These are phyloP conservation scores for Cnemophilus loriae DNA, from an alignment of 2,113 vertebrate species.

Conservation along the genomic window DNA sequence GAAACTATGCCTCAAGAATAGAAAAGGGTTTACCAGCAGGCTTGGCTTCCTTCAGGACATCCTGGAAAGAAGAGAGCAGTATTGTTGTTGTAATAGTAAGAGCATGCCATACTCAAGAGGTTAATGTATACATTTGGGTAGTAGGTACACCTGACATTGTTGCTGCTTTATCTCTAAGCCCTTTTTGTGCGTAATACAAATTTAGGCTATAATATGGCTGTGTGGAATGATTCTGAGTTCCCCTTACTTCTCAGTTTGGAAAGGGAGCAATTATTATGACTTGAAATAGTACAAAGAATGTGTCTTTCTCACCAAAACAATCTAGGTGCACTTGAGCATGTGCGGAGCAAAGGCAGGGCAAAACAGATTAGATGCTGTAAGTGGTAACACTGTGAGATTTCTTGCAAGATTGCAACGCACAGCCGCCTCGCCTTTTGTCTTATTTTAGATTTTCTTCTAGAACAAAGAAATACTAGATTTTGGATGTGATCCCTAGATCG, in stretches of 20 bases:
- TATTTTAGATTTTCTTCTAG: background rate
- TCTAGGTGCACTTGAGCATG: background rate
- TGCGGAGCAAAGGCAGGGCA: background rate
- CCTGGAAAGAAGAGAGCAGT: background rate
- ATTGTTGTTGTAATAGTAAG: background rate
- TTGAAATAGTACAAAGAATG: background rate
- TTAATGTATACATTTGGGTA: background rate
- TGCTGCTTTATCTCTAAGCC: background rate
- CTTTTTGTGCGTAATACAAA: background rate
- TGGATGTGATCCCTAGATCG: background rate
- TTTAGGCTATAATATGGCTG: background rate
- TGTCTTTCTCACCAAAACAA: background rate
- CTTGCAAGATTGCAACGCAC: rapidly evolving
- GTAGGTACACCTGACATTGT: background rate
- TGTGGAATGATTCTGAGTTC: background rate
- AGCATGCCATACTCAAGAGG: rapidly evolving
- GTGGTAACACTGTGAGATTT: background rate
- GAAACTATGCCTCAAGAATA: background rate
- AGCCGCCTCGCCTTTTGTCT: background rate
- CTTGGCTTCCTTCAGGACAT: background rate
- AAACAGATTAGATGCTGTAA: background rate
- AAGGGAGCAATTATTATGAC: background rate
- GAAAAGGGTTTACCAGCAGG: background rate
- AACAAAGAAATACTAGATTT: background rate
- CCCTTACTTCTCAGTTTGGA: background rate